These are phyloP conservation scores for Squalus acanthias DNA, from an alignment of 2,797 vertebrate species.

Conservation along the genomic window DNA sequence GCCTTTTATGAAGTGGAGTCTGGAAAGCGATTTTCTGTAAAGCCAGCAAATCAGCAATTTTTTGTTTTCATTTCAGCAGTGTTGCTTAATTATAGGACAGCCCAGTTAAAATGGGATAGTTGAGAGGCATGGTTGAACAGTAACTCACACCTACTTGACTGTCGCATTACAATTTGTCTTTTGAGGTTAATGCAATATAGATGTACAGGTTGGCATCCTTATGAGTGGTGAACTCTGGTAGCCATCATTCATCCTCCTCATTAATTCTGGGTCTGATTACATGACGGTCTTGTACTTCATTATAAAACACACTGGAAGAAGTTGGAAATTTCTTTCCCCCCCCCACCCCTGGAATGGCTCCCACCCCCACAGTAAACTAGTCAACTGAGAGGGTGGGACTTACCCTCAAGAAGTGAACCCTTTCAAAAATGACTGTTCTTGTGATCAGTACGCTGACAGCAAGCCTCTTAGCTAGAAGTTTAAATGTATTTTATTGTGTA, in stretches of 20 bases:
- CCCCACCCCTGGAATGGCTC: no score
- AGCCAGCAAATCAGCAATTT: no score
- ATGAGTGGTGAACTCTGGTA: neutral
- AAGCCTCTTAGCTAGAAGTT: neutral
- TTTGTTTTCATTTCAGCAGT: no score
- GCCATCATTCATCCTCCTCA: neutral
- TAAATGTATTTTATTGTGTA: neutral
- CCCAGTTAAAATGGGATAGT: neutral
- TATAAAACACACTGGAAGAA: no score
- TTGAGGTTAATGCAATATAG: neutral
- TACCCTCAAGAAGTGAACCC: neutral
- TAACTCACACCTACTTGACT: no score
- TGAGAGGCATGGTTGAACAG: neutral
- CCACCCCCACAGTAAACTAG: neutral
- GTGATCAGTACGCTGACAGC: neutral
- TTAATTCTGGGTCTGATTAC: neutral
- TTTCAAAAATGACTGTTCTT: neutral
- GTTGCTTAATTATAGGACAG: neutral
- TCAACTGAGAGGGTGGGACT: neutral
- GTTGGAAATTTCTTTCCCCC: no score
- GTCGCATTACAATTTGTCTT: neutral
- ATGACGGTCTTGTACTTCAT: neutral
- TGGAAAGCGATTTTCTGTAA: no score
- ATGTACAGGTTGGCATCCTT: neutral
- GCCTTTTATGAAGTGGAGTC: no score